Evolutionary conservation across 2,113 vertebrate genomes (phyloP).

Genomic region (Myiopsitta monachus): DNA sequence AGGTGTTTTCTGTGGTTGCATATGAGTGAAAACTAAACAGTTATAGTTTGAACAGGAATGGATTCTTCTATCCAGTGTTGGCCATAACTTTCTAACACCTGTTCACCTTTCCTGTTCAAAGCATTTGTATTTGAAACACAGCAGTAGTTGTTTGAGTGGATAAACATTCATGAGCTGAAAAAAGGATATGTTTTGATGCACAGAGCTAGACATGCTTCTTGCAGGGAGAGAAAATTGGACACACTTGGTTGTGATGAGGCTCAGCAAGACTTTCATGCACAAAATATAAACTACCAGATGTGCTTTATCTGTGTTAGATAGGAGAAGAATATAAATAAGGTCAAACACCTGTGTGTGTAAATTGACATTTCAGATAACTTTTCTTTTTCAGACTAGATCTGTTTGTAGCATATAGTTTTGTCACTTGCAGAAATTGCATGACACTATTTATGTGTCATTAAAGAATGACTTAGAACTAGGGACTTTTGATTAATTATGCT

Average conservation of each 20-base stretch:
- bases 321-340: slow-evolving; percentile 10
- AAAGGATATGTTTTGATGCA: neutral
- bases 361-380: neutral
- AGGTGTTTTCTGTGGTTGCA: neutral
- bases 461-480: neutral
- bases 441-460: neutral
- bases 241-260: neutral
- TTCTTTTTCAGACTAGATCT: neutral
- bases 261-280: neutral
- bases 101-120: neutral
- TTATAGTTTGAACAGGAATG: neutral
- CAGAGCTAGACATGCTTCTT: neutral
- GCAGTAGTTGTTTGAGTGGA: neutral
- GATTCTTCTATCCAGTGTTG: neutral
- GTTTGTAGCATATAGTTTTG: neutral
- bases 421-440: neutral
- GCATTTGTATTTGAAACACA: neutral
- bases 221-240: neutral
- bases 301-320: neutral
- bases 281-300: slow-evolving; percentile 27
- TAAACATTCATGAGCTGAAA: neutral
- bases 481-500: neutral
- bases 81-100: neutral
- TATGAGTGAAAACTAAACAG: neutral
- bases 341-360: neutral